Evolutionary conservation across 2,888 invertebrate species (phyloP).

Genomic region (Agrotis puta): DNA sequence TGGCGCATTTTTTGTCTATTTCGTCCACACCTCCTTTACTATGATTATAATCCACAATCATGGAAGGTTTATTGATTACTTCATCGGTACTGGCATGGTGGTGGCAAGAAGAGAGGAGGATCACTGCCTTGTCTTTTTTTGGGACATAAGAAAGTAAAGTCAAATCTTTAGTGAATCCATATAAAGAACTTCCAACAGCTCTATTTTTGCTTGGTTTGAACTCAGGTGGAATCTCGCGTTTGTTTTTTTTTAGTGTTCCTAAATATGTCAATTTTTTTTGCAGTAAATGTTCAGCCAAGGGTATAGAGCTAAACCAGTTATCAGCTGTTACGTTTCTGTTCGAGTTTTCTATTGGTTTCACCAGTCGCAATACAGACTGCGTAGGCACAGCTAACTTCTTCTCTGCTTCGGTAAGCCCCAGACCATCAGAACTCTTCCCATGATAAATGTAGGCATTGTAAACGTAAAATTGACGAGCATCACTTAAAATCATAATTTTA

Average conservation of each 20-base stretch:
- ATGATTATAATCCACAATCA: too few species aligned
- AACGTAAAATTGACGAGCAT: constrained; percentile 16
- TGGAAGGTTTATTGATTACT: too few species aligned
- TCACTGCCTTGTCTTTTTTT: too few species aligned
- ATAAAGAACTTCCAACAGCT: constrained; percentile 9
- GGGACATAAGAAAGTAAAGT: too few species aligned
- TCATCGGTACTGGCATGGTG: too few species aligned
- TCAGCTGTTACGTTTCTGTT: constrained; percentile 1
- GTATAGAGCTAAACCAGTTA: neutral
- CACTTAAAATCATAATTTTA: constrained; percentile 10
- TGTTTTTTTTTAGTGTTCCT: too few species aligned
- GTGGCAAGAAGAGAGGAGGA: too few species aligned
- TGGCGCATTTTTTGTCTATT: too few species aligned
- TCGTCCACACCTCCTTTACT: too few species aligned
- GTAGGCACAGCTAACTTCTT: constrained; percentile 11
- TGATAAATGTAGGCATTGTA: too few species aligned
- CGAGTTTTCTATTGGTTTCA: neutral
- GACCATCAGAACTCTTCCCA: constrained; percentile 9
- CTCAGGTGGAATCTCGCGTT: constrained; percentile 15
- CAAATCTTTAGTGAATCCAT: constrained; percentile 10
- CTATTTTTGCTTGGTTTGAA: constrained; percentile 12
- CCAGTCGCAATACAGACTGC: constrained; percentile 6
- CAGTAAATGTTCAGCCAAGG: too few species aligned
- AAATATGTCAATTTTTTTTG: too few species aligned
- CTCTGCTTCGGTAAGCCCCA: constrained; percentile 5